A percentile compares a stretch with the other conserved stretches of the same genome.
Conservation (phyloP, 64 coral and sea anemone genomes). For the Acropora yongei region DNA sequence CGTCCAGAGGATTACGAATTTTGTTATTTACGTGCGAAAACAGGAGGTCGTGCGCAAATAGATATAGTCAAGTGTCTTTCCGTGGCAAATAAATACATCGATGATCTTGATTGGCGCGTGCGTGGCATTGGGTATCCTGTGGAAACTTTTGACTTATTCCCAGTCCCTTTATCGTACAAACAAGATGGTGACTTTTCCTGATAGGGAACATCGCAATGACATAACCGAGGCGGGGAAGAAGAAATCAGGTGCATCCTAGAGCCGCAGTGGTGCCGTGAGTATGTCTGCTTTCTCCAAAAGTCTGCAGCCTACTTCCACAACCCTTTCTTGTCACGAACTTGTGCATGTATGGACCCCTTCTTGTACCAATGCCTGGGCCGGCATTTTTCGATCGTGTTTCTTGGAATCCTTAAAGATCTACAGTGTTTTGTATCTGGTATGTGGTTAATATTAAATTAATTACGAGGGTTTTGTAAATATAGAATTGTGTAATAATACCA, state of each 20-base stretch:
- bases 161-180: background rate
- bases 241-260: background rate
- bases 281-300: conserved; percentile 38
- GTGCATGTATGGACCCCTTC: conserved; percentile 65
- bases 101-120: no score
- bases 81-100: no score
- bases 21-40: no score
- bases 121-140: no score
- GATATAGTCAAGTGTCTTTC: no score
- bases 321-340: conserved; percentile 45
- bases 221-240: no score
- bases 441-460: background rate
- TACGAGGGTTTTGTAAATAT: no score
- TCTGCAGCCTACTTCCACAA: background rate
- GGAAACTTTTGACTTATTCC: background rate
- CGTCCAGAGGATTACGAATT: no score
- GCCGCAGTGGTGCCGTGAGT: background rate
- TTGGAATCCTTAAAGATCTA: conserved; percentile 61
- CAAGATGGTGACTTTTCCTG: background rate
- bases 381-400: conserved; percentile 35
- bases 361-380: conserved; percentile 1
- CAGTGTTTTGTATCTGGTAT: conserved; percentile 57
- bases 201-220: no score
- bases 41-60: no score
- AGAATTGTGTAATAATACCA: no score